Conservation (phyloP, 2,113 vertebrate species). For the Vulpes ferrilata region DNA sequence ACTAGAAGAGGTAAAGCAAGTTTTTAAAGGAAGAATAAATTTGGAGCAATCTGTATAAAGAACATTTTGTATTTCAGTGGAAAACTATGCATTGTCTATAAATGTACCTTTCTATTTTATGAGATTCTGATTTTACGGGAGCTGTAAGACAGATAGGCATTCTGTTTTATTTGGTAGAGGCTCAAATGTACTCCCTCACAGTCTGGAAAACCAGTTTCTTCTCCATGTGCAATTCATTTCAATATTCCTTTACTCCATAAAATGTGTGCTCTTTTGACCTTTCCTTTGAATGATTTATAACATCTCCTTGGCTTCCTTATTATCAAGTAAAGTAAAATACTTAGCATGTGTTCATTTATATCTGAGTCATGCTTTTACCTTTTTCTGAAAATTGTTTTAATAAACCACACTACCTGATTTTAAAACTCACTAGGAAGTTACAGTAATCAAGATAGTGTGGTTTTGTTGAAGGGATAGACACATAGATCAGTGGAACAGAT, state of each 20-base stretch:
- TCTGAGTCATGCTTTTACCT: neutral
- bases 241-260: neutral
- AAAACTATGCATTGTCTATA: neutral
- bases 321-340: neutral
- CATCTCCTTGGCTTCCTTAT: neutral
- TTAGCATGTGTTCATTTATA: neutral
- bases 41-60: neutral
- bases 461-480: neutral
- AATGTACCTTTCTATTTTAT: neutral
- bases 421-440: neutral
- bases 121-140: neutral
- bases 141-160: neutral
- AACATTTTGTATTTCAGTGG: neutral
- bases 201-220: neutral
- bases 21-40: neutral
- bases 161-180: neutral
- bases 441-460: neutral
- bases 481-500: neutral
- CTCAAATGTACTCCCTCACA: neutral
- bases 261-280: neutral
- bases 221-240: neutral
- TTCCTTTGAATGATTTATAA: neutral
- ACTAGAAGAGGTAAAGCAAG: neutral
- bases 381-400: neutral
- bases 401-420: neutral